Conservation (phyloP, 2,113 vertebrate genomes). For the Embiotoca jacksoni region DNA sequence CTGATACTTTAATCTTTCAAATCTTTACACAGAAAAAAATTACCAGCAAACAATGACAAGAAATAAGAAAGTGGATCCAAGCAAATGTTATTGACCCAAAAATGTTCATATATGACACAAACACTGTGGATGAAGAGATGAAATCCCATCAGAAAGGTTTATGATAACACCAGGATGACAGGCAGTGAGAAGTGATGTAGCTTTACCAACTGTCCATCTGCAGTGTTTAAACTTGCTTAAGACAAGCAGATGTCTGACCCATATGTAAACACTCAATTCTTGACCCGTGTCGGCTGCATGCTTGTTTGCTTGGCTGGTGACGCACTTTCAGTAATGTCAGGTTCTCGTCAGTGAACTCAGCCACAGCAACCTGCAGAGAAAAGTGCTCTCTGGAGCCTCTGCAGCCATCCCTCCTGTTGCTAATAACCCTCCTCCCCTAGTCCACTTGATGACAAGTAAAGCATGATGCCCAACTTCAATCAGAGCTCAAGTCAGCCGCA, state of each 20-base stretch:
- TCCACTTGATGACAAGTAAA: slow-evolving; percentile 32
- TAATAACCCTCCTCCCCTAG: slow-evolving; percentile 21
- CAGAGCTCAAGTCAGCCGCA: background rate
- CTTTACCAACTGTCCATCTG: slow-evolving; percentile 10
- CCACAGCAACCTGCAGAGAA: slow-evolving; percentile 30
- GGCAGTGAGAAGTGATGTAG: background rate
- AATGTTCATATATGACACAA: no score
- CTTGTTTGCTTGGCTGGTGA: slow-evolving; percentile 32
- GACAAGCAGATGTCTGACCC: slow-evolving; percentile 25
- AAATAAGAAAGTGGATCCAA: no score
- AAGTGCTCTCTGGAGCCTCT: background rate
- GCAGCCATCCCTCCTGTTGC: slow-evolving; percentile 21
- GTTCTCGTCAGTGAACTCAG: slow-evolving; percentile 19
- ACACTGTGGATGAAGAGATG: no score
- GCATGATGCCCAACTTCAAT: slow-evolving; percentile 16
- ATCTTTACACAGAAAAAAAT: background rate
- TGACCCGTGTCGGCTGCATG: background rate
- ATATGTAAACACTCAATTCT: background rate
- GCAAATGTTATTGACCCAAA: no score
- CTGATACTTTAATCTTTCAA: background rate
- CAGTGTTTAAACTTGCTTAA: slow-evolving; percentile 29
- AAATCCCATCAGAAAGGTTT: background rate
- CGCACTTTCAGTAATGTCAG: slow-evolving; percentile 40
- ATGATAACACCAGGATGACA: background rate
- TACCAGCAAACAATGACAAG: no score